Conservation (phyloP, 1,140 invertebrate species). For the Drosophila parvula region DNA sequence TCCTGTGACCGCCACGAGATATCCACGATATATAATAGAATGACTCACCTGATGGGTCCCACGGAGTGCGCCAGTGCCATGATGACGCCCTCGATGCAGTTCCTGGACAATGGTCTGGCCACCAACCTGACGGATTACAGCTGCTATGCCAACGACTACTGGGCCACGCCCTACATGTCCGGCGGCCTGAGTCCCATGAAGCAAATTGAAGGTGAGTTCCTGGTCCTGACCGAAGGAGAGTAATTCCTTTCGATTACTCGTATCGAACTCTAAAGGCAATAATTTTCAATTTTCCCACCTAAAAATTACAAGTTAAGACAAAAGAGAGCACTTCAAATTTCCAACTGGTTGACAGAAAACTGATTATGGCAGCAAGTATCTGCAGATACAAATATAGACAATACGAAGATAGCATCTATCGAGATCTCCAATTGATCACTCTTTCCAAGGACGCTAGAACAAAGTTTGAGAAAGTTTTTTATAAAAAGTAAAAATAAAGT, state of each 20-base stretch:
- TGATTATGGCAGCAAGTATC: too few species aligned
- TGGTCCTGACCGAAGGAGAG: not conserved
- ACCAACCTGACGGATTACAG: slow-evolving; percentile 72
- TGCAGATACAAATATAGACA: too few species aligned
- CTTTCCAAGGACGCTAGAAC: too few species aligned
- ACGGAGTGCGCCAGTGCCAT: slow-evolving; percentile 77
- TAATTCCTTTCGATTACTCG: too few species aligned
- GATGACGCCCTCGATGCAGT: slow-evolving; percentile 74
- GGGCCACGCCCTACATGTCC: slow-evolving; percentile 69
- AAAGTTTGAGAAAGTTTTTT: too few species aligned
- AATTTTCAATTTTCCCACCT: too few species aligned
- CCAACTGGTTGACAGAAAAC: too few species aligned
- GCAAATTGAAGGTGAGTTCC: slow-evolving; percentile 79
- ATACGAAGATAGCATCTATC: too few species aligned
- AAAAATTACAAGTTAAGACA: too few species aligned
- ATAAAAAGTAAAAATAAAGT: too few species aligned
- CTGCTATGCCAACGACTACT: slow-evolving; percentile 77
- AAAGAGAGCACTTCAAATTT: too few species aligned
- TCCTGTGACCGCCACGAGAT: slow-evolving; percentile 11
- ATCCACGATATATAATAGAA: slow-evolving; percentile 11
- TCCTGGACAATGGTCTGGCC: slow-evolving; percentile 74
- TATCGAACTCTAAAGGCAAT: not conserved
- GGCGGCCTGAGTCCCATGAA: slow-evolving; percentile 81
- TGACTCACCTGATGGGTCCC: slow-evolving; percentile 79
- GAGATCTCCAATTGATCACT: too few species aligned